Percentiles rank a stretch among this genome's conserved stretches.
phyloP scores from a whole-genome alignment of 2,888 invertebrate species.

The Nysson spinosus region DNA sequence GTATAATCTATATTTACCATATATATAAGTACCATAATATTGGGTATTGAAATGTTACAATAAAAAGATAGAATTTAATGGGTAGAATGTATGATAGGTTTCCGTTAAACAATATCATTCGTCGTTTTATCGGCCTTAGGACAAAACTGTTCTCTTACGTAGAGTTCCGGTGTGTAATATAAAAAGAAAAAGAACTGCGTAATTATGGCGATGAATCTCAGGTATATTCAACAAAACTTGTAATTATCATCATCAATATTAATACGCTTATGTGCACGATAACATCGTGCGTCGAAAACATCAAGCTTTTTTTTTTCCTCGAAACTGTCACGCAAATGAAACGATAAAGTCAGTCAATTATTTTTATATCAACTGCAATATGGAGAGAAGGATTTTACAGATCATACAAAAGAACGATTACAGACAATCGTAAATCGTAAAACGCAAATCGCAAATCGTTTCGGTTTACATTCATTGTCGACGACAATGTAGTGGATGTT shows the following conservation, averaged over 20 bases:
- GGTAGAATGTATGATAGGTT: slow-evolving; percentile 13
- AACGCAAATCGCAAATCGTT: slow-evolving; percentile 49
- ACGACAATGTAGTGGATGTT: too few species aligned
- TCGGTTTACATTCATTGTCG: slow-evolving; percentile 61
- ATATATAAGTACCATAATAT: slow-evolving; percentile 57
- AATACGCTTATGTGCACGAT: slow-evolving; percentile 28
- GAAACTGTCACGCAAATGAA: slow-evolving; percentile 28
- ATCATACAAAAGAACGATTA: slow-evolving; percentile 46
- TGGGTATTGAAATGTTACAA: slow-evolving; percentile 56
- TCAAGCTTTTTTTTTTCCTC: slow-evolving; percentile 17
- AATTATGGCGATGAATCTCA: slow-evolving; percentile 47
- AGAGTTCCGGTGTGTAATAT: slow-evolving; percentile 45
- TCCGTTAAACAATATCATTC: slow-evolving; percentile 27
- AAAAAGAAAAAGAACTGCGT: slow-evolving; percentile 51
- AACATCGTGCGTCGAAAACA: slow-evolving; percentile 28
- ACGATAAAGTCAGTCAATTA: slow-evolving; percentile 20
- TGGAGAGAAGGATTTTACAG: slow-evolving; percentile 37
- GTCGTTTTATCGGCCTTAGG: slow-evolving; percentile 40
- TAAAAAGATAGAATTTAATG: slow-evolving; percentile 50
- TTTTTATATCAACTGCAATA: slow-evolving; percentile 32
- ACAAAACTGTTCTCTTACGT: slow-evolving; percentile 46
- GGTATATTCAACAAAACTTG: slow-evolving; percentile 38
- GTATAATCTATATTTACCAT: slow-evolving; percentile 53
- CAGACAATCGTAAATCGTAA: slow-evolving; percentile 48
- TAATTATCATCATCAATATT: too few species aligned